Evolutionary conservation across 2,888 invertebrate genomes (phyloP), one percentile per base, ranked within the genome.

Genomic region (Diloba caeruleocephala): DNA sequence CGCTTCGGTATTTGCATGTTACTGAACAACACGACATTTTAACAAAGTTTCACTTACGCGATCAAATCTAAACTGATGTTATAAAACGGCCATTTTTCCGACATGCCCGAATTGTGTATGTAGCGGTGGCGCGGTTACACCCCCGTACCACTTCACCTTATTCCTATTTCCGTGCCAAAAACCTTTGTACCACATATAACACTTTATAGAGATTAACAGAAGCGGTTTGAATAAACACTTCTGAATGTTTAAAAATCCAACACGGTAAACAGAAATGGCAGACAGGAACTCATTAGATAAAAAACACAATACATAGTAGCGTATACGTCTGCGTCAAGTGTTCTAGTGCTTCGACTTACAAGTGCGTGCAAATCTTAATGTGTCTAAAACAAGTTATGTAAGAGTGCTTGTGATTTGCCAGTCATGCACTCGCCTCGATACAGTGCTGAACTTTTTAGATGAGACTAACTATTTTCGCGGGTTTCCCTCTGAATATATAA

Each of bases 341-440:
- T 59, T 25, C 32, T 32, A 71, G 71, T 57, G 53, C 43, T 56
- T 42, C 23, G 37, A 25, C 14, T n/a, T 15, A 28, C 59, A 55
- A 67, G 65, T 49, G 53, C 41, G 53, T 41, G 62, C 59, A 60
- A 71, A 70, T 72, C 67, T 61, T 64, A 67, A 57, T 72, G 44
- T 63, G 54, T 49, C 57, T 57, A 29, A 60, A 67, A 67, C 67
- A 59, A 58, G 72, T 74, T 65, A 55, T 39, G 34, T 52, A 57
- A 79, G 85, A 52, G 79, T 70, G 54, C 82, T 86, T 78, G 52
- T 68, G 65, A 74, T 55, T 70, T 56, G 81, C 84, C 56, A 77
- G 82, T 85, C 84, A 84, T 44, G 53, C 81, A 76, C 82, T 85
- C 57, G 36, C 41, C 36, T 34, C 61, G 33, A 41, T 58, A 39